Percentiles rank a stretch among this genome's conserved stretches.
Conservation (phyloP, 2,888 invertebrate species). For the Rhagonycha fulva region DNA sequence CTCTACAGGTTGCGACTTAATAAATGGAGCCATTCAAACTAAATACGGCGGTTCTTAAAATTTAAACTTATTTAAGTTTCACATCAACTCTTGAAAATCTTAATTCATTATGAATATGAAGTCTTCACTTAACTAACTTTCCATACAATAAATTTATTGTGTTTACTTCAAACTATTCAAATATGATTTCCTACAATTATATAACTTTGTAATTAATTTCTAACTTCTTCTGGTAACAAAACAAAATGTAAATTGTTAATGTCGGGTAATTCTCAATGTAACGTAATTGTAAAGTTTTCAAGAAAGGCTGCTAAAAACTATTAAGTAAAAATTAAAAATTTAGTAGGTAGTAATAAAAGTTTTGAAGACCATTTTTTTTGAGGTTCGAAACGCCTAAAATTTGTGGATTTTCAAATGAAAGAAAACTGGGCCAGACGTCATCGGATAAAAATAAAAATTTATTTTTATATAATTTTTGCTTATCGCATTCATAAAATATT, state of each 20-base stretch:
- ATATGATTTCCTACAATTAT: not conserved
- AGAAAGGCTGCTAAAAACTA: too few relatives aligned
- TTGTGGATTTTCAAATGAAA: too few relatives aligned
- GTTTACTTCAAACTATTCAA: not conserved
- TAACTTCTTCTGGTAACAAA: not conserved
- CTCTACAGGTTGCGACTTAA: not conserved
- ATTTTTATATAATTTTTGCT: too few relatives aligned
- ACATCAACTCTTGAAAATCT: not conserved
- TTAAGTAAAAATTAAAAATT: too few relatives aligned
- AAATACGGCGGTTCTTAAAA: not conserved
- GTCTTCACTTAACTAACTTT: not conserved
- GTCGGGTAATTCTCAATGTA: not conserved
- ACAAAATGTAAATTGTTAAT: not conserved
- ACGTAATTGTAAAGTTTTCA: too few relatives aligned
- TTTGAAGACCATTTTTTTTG: too few relatives aligned
- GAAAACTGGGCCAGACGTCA: too few relatives aligned
- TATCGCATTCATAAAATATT: too few relatives aligned
- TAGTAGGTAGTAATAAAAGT: too few relatives aligned
- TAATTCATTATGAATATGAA: not conserved
- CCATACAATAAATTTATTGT: not conserved
- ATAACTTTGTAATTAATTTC: not conserved
- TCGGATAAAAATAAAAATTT: too few relatives aligned
- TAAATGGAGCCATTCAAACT: not conserved
- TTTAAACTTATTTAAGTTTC: not conserved
- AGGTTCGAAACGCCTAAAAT: too few relatives aligned